These are phyloP conservation scores for Agrochola lychnidis DNA, from an alignment of 2,888 invertebrate species.

Conservation along the genomic window DNA sequence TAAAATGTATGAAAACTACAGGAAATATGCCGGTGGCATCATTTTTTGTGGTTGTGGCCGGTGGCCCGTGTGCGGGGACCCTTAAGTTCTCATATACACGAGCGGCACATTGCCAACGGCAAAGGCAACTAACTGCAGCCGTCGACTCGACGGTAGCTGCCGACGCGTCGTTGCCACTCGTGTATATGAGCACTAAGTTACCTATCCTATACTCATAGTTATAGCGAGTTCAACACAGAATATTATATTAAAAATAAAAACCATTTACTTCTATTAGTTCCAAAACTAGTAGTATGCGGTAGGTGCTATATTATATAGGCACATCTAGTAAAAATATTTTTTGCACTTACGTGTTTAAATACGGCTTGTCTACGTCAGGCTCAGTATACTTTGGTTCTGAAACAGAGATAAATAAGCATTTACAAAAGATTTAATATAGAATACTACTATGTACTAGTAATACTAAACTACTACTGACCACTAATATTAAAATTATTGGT, in stretches of 20 bases:
- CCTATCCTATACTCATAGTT: neutral
- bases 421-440: neutral
- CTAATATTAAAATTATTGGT: neutral
- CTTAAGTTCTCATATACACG: neutral
- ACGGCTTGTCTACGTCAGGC: neutral
- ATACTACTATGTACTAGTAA: neutral
- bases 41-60: too few species aligned
- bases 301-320: neutral
- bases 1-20: too few species aligned
- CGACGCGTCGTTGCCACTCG: too few species aligned
- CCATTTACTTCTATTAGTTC: neutral
- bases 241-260: neutral
- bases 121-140: too few species aligned
- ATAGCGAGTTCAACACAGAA: neutral
- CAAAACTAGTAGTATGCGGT: neutral
- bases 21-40: too few species aligned
- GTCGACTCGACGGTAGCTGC: too few species aligned
- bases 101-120: too few species aligned
- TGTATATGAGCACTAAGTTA: neutral
- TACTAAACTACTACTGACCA: neutral
- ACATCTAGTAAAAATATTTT: neutral
- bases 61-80: too few species aligned
- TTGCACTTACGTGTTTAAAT: conserved; percentile 32
- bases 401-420: conserved; percentile 10
- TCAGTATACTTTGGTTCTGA: conserved; percentile 11